phyloP scores from a whole-genome alignment of 2,797 vertebrate genomes.

The Ispidina lecontei region DNA sequence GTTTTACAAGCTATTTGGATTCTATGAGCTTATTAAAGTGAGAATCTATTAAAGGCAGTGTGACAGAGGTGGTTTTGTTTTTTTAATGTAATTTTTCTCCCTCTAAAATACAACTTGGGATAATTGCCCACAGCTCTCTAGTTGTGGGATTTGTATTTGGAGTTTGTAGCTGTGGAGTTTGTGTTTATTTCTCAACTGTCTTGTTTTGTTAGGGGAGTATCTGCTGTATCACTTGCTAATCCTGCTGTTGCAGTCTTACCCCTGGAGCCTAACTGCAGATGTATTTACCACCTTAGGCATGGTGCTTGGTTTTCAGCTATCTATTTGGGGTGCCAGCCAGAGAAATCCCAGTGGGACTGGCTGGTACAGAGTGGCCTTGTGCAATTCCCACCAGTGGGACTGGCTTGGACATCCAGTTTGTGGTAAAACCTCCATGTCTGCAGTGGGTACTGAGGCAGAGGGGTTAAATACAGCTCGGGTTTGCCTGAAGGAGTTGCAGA shows the following conservation, averaged over 20 bases:
- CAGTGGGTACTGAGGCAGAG: not conserved
- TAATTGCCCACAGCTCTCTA: not conserved
- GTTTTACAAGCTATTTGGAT: not conserved
- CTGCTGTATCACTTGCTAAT: constrained; percentile 16
- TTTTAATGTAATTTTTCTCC: not conserved
- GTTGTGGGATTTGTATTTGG: not conserved
- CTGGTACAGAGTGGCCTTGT: not conserved
- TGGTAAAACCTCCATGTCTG: not conserved
- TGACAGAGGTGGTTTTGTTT: not conserved
- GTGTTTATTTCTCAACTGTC: not conserved
- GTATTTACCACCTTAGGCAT: not conserved
- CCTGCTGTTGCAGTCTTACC: not conserved
- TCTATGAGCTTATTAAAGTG: not conserved
- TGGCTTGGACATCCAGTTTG: not conserved
- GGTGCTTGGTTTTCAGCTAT: not conserved
- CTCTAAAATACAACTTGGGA: not conserved
- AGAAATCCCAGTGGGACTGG: not conserved
- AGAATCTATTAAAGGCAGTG: not conserved
- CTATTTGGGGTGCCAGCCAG: not conserved
- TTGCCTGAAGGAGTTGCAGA: not conserved
- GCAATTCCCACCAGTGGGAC: accelerated
- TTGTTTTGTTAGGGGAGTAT: not conserved
- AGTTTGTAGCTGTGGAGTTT: not conserved
- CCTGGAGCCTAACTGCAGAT: not conserved
- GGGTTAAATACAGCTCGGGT: constrained; percentile 34